Evolutionary conservation across 2,113 vertebrate species (phyloP).

Genomic region (Xiphophorus hellerii): DNA sequence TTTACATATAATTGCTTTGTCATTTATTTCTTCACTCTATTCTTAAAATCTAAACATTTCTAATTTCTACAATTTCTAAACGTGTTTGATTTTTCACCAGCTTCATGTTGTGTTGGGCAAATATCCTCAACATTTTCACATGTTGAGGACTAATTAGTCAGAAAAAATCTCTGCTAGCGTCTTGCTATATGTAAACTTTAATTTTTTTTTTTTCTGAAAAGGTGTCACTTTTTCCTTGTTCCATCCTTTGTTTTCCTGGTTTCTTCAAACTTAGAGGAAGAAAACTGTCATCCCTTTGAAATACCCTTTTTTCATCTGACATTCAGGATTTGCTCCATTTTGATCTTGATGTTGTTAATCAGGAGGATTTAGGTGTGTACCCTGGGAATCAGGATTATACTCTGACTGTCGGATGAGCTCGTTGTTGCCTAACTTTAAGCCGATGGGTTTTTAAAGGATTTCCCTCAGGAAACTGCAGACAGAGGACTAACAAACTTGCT

Average conservation of each 20-base stretch:
- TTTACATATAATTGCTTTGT: too few relatives aligned
- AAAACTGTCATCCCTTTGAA: neutral
- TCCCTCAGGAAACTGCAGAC: constrained; percentile 30
- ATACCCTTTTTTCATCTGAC: constrained; percentile 1
- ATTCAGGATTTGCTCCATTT: constrained; percentile 3
- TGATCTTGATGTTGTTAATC: constrained; percentile 38
- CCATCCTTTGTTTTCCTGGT: neutral
- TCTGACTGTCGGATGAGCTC: constrained; percentile 13
- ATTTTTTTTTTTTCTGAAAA: too few relatives aligned
- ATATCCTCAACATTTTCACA: neutral
- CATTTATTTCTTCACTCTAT: too few relatives aligned
- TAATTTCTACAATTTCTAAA: too few relatives aligned
- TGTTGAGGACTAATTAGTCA: neutral
- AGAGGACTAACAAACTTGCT: constrained; percentile 22
- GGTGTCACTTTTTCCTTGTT: neutral
- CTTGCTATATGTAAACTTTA: too few relatives aligned
- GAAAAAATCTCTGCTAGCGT: too few relatives aligned
- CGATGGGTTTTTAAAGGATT: constrained; percentile 23
- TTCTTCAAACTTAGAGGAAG: neutral
- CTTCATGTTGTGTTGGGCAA: too few relatives aligned
- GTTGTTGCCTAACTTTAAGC: constrained; percentile 1
- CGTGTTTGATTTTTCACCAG: too few relatives aligned
- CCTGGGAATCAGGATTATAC: constrained; percentile 6
- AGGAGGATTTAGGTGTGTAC: constrained; percentile 17
- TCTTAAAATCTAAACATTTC: too few relatives aligned